Evolutionary conservation across 2,113 vertebrate species (phyloP).

Genomic region (Dicerorhinus sumatrensis): DNA sequence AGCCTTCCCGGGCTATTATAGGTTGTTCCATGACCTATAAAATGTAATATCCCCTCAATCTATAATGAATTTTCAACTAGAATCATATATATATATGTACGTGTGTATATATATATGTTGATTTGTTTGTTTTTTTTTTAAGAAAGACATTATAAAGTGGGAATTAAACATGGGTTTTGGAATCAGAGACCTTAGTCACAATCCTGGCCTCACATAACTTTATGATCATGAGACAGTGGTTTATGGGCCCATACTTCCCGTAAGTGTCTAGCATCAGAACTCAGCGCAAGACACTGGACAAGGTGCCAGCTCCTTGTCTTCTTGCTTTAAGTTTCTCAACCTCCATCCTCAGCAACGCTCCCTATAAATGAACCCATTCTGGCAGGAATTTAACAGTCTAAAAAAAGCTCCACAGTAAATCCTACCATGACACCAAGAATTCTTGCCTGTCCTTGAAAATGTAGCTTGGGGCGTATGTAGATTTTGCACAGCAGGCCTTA

Average conservation of each 20-base stretch:
- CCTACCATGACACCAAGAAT: neutral
- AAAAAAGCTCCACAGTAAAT: neutral
- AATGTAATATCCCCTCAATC: neutral
- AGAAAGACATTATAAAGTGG: neutral
- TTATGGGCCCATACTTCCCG: neutral
- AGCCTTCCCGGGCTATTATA: neutral
- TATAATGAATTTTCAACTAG: conserved; percentile 19
- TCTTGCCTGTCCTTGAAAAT: neutral
- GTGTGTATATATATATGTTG: neutral
- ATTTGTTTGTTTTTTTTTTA: neutral
- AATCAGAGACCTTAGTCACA: neutral
- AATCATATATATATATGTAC: neutral
- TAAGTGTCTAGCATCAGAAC: neutral
- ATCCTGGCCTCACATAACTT: neutral
- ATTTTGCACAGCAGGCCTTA: neutral
- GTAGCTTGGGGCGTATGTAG: neutral
- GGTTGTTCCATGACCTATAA: neutral
- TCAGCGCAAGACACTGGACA: too few species aligned
- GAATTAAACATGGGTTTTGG: neutral
- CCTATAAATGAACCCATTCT: neutral
- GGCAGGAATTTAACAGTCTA: neutral
- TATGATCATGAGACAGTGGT: neutral
- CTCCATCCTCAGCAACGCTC: neutral
- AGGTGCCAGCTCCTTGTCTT: neutral
- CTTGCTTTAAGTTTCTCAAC: neutral